Evolutionary conservation across 2,888 invertebrate genomes (phyloP).

Genomic region (Plusia festucae): DNA sequence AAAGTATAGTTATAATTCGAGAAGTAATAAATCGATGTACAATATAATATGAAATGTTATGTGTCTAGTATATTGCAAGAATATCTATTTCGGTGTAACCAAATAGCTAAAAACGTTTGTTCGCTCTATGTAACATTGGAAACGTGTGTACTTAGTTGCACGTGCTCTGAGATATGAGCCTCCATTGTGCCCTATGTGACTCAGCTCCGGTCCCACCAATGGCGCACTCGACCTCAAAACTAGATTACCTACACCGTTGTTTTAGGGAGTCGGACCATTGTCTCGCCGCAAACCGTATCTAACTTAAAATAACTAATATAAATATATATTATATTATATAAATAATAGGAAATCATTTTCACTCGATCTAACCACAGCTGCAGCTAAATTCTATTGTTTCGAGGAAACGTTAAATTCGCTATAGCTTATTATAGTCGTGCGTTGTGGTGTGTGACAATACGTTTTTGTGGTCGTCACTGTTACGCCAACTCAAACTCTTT

Average conservation of each 20-base stretch:
- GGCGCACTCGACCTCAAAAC: conserved; percentile 61
- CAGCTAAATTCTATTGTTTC: conserved; percentile 30
- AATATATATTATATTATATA: too few species aligned
- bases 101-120: conserved; percentile 54
- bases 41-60: conserved; percentile 33
- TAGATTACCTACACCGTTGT: conserved; percentile 63
- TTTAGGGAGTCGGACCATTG: conserved; percentile 61
- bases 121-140: conserved; percentile 45
- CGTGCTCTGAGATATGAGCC: conserved; percentile 55
- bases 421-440: conserved; percentile 35
- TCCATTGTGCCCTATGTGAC: conserved; percentile 62
- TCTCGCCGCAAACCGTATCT: conserved; percentile 58
- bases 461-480: conserved; percentile 45
- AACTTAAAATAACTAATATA: conserved; percentile 45
- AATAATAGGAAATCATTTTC: conserved; percentile 42
- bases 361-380: conserved; percentile 19
- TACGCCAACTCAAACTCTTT: conserved; percentile 41
- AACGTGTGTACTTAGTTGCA: conserved; percentile 59
- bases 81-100: conserved; percentile 51
- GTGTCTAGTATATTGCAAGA: conserved; percentile 51
- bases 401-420: conserved; percentile 33
- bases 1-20: too few species aligned
- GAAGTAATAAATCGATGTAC: conserved; percentile 7
- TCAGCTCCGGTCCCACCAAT: conserved; percentile 65
- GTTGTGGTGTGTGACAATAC: conserved; percentile 52